phyloP scores from a whole-genome alignment of 2,797 vertebrate genomes.

The Manis pentadactyla region DNA sequence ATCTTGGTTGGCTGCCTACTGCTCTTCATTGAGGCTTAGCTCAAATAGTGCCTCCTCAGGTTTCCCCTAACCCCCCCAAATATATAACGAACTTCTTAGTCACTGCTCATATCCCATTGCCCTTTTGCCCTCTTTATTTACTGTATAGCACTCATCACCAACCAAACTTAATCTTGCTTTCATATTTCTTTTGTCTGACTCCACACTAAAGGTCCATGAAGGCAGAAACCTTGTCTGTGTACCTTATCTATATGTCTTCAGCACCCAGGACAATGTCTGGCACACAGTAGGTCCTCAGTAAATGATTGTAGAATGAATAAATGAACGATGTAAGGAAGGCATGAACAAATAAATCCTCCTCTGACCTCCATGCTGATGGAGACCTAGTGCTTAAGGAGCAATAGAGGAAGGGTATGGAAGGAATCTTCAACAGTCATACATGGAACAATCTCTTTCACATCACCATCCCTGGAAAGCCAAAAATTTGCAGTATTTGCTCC shows the following conservation, averaged over 20 bases:
- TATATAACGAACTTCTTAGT: background rate
- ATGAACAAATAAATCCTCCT: background rate
- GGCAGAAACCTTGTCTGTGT: background rate
- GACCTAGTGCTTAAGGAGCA: background rate
- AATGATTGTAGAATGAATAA: background rate
- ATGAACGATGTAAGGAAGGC: background rate
- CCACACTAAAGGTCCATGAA: background rate
- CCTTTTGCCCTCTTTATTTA: constrained; percentile 18
- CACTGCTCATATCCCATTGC: background rate
- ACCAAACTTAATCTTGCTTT: constrained; percentile 18
- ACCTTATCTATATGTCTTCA: background rate
- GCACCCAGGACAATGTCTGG: background rate
- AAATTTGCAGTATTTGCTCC: background rate
- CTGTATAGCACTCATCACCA: background rate
- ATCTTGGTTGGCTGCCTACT: background rate
- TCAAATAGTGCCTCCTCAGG: background rate
- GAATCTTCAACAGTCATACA: background rate
- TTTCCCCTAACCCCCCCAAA: background rate
- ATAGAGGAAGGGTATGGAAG: background rate
- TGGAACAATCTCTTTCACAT: background rate
- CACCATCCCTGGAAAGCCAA: background rate
- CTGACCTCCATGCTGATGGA: background rate
- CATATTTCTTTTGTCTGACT: background rate
- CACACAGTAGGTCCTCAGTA: background rate
- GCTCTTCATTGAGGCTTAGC: background rate